Percentiles rank a stretch among this genome's conserved stretches.
Evolutionary conservation across 1,140 invertebrate genomes (phyloP).

Genomic region (Xylocopa sonorina): DNA sequence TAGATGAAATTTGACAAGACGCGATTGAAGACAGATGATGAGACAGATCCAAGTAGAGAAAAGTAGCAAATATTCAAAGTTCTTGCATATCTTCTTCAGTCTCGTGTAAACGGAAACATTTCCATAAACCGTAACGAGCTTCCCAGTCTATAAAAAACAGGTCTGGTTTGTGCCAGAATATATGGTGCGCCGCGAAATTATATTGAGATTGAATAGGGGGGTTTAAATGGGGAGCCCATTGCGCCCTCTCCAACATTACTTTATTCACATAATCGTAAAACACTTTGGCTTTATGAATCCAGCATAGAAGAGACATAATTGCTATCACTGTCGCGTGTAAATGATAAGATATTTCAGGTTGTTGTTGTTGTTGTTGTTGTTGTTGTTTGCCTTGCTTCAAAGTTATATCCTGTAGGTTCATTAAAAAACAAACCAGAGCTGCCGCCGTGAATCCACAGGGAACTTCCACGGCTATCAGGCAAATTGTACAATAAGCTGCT

Average conservation of each 20-base stretch:
- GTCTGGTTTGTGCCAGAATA: constrained; percentile 84
- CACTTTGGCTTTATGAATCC: constrained; percentile 83
- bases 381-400: constrained; percentile 69
- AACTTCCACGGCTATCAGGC: constrained; percentile 82
- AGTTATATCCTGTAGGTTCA: constrained; percentile 83
- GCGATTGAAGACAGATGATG: no score
- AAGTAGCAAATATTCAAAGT: background rate
- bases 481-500: constrained; percentile 81
- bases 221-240: constrained; percentile 84
- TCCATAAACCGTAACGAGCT: constrained; percentile 84
- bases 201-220: constrained; percentile 83
- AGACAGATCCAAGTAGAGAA: background rate
- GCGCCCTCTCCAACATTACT: constrained; percentile 82
- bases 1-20: no score
- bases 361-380: no score
- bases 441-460: constrained; percentile 84
- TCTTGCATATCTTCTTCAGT: background rate
- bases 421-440: constrained; percentile 81
- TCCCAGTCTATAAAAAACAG: constrained; percentile 86
- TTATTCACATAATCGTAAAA: constrained; percentile 83
- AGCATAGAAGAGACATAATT: constrained; percentile 84
- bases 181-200: constrained; percentile 82
- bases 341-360: constrained; percentile 75
- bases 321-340: constrained; percentile 83
- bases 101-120: constrained; percentile 79